Base-by-base conservation (phyloP, 2,797 vertebrate species). In the Florisuga fusca region DNA sequence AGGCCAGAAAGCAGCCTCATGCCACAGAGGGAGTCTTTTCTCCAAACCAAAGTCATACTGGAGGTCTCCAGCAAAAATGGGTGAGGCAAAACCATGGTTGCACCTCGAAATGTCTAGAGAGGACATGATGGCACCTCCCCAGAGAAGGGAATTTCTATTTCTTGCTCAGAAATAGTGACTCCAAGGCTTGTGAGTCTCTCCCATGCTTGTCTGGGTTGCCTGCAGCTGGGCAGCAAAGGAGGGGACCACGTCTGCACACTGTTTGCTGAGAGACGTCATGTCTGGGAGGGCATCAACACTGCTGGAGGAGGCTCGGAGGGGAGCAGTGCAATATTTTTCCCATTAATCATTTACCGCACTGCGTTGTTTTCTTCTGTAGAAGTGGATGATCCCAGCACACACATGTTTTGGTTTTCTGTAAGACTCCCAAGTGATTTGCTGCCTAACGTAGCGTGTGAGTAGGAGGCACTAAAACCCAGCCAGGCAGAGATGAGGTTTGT, bases 381-480 rank as follows among this genome's bases (percentile, higher is more conserved):
- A 59, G 31, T 34, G 13, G 46, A 46, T 29, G 31, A 64, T 62
- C 58, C 61, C 4, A 1, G 33, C 77, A 43, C 73, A 26, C 57
- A 51, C 8, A 14, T 75, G 15, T 54, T 75, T 90, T 84, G 33
- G 66, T 55, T 96, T 91, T 67, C 79, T 12, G 7, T 50, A 93
- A 72, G 43, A 20, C 43, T 82, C 61, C 83, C 41, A 11, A 71
- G 22, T 61, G 84, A 64, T 51, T 81, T 91, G 85, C 83, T 78
- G 63, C 66, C 62, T 84, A 45, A 33, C 6, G 3, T n/a, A n/a
- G 26, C 1, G 4, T 33, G 19, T 78, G 33, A 73, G 34, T 61
- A 84, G 88, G 88, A 74, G 82, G 79, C 76, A 74, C 72, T 86
- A 84, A 94, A 94, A 64, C 29, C n/a, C 57, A 89, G 19, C 55